Evolutionary conservation across 2,113 vertebrate species (phyloP).

Genomic region (Taxidea taxus): DNA sequence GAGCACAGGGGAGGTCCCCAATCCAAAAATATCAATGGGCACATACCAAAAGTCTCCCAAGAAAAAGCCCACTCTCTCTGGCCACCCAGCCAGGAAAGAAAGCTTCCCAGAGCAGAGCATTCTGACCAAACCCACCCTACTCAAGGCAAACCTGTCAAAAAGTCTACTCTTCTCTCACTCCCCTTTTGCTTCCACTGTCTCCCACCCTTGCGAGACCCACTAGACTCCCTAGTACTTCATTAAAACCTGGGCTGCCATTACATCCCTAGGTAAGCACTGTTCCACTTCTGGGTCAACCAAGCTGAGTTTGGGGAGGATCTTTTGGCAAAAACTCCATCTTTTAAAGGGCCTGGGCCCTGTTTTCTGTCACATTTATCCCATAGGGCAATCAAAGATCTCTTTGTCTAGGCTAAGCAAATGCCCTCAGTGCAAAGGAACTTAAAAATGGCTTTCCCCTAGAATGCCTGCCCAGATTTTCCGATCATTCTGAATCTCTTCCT

Average conservation of each 20-base stretch:
- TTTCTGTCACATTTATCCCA: not conserved
- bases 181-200: not conserved
- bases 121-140: not conserved
- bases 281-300: not conserved
- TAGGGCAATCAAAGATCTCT: not conserved
- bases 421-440: not conserved
- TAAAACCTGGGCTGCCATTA: not conserved
- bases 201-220: not conserved
- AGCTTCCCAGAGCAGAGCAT: not conserved
- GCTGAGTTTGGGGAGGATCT: not conserved
- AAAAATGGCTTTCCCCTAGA: not conserved
- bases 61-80: not conserved
- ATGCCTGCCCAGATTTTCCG: not conserved
- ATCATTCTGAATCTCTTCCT: not conserved
- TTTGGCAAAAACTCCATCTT: not conserved
- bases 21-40: not conserved
- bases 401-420: not conserved
- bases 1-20: not conserved
- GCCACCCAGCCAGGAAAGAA: not conserved
- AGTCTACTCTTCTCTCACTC: not conserved
- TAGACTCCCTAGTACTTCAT: not conserved
- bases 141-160: not conserved
- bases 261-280: not conserved
- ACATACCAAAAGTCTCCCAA: not conserved
- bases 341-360: not conserved